Base-by-base conservation (phyloP, 2,797 vertebrate genomes). In the Sebastes umbrosus region DNA sequence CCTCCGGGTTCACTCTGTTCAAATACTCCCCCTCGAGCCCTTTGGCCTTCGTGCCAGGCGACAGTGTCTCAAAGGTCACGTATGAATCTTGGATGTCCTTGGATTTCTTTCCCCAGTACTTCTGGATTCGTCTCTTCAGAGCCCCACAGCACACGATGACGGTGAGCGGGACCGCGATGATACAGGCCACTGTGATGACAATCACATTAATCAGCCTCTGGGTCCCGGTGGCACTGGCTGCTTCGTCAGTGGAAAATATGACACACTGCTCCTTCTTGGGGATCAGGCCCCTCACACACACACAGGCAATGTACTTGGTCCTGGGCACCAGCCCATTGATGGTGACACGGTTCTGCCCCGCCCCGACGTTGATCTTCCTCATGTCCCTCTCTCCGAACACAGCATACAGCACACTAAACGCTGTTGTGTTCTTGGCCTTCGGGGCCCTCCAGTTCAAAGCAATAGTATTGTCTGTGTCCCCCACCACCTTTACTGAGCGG, bases 131-230 rank as follows among this genome's bases (percentile, higher is more conserved):
- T 77, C 98, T 96, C 80, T 97, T 98, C 73, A 99, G 92, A 0
- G 97, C 97, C 1, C 98, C 96, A 0, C 98, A 99, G 90, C 99
- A 99, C 58, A 99, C 97, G 1, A 99, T 96, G 88, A 99, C 94
- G 0, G 99, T 99, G 83, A 99, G 97, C 1, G 99, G 98, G 76
- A 99, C 96, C 0, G 97, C 97, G 2, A 99, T 98, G 89, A 98
- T 91, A 12, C 96, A 97, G 5, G 99, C 99, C 86, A 99, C 98
- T 0, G 97, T 98, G 94, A 99, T 97, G 75, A 99, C 99, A 43
- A 99, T 98, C 31, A 97, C 96, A 1, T 99, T 99, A 87, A 99
- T 99, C 79, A 99, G 97, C 91, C 93, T 96, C 91, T 99, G 99
- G 9, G 97, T 99, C 73, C 97, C 97, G 55, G 96, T 97, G 1